Evolutionary conservation across 2,113 vertebrate genomes (phyloP).

Genomic region (Saguinus midas): DNA sequence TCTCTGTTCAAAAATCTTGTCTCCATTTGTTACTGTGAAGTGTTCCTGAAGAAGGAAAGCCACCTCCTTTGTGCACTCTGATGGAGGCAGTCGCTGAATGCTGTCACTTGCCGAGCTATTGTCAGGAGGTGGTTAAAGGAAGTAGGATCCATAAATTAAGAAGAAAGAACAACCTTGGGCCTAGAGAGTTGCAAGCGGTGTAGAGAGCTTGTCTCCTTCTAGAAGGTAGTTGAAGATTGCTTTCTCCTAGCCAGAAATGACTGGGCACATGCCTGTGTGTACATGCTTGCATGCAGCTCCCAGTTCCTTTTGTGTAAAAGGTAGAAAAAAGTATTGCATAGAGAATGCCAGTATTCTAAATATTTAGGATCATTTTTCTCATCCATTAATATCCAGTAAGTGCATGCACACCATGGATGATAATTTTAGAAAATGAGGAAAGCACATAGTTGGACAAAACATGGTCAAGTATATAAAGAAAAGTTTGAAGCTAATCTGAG

Average conservation of each 20-base stretch:
- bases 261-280: neutral
- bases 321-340: neutral
- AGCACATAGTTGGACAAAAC: neutral
- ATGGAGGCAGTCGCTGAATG: neutral
- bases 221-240: neutral
- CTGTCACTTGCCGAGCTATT: neutral
- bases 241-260: neutral
- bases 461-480: neutral
- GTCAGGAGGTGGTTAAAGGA: neutral
- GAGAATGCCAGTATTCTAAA: neutral
- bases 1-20: conserved; percentile 34
- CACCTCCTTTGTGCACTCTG: neutral
- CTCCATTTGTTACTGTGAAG: conserved; percentile 12
- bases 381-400: neutral
- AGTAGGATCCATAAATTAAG: neutral
- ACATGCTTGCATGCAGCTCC: neutral
- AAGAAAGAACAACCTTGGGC: neutral
- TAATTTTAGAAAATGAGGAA: conserved; percentile 22
- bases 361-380: neutral
- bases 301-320: neutral
- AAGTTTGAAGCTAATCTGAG: neutral
- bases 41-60: neutral
- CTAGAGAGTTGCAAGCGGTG: neutral
- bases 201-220: neutral
- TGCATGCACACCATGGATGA: accelerated